Base-by-base conservation (phyloP, 2,888 invertebrate species). In the Ischnura elegans region DNA sequence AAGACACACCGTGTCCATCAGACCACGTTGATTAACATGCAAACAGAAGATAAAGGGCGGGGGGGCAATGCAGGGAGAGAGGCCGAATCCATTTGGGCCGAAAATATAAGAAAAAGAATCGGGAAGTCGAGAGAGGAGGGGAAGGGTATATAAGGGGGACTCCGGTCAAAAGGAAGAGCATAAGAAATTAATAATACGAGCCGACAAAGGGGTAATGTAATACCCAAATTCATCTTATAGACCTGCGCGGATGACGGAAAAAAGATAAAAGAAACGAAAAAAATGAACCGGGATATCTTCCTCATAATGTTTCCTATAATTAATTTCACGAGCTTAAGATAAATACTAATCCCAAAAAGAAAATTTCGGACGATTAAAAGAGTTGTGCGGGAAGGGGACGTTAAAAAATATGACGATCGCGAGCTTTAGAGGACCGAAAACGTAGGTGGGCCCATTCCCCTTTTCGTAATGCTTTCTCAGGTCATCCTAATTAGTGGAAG, bases 161-260 rank as follows among this genome's bases (percentile, higher is more conserved):
- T 76, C 76, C 36, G 76, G 76, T 36, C 36, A 76, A n/a, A 76
- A 76, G 76, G 76, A 76, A 76, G 76, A 21, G 43, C 61, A 90
- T 90, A 90, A 90, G 90, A 43, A 90, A 61, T 90, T 90, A 90
- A 90, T 90, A 90, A 90, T 90, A 90, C 25, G 5, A 8, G 90
- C 90, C 90, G 90, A 90, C 90, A 90, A 90, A 90, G 90, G 61
- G 90, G 42, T 90, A 90, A 90, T 90, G 90, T 66, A 90, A 90
- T 90, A 90, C 42, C 66, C 61, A 90, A 43, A 61, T 90, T 61
- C 90, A 61, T 90, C 87, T 87, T 87, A 51, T 42, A 55, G 51
- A 55, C 87, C 36, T 36, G 16, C 87, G 55, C 25, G 55, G 36
- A 76, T 36, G 25, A 16, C 21, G 61, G 36, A n/a, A n/a, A 76